Conservation (phyloP, 2,888 invertebrate genomes). For the Callyntrura guangdongensis region DNA sequence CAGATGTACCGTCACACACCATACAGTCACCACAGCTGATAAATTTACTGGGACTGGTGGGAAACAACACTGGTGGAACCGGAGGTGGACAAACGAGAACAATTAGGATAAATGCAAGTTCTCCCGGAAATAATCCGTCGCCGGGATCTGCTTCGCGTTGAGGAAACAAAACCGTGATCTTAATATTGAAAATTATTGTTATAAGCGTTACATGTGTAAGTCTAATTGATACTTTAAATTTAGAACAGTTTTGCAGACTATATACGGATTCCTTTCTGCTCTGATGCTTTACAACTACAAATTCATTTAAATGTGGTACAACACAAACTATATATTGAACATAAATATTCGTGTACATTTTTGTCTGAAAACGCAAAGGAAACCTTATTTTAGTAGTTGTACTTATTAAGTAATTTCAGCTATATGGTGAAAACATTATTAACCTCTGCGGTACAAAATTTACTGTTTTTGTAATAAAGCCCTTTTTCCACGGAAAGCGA, state of each 20-base stretch:
- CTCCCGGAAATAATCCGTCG: constrained; percentile 68
- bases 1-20: constrained; percentile 64
- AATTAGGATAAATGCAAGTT: constrained; percentile 79
- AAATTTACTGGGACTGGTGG: constrained; percentile 80
- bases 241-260: constrained; percentile 14
- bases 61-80: constrained; percentile 59
- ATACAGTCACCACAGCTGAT: constrained; percentile 80
- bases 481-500: no score
- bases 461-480: no score
- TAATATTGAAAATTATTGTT: constrained; percentile 6
- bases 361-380: background rate
- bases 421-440: no score
- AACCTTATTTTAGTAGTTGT: background rate
- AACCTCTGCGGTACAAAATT: no score
- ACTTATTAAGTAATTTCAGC: no score
- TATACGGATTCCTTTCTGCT: constrained; percentile 5
- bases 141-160: constrained; percentile 66
- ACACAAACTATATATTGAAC: constrained; percentile 39
- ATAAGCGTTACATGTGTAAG: background rate
- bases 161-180: constrained; percentile 38
- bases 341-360: constrained; percentile 46
- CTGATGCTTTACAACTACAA: constrained; percentile 21
- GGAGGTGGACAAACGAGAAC: constrained; percentile 74
- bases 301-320: constrained; percentile 35
- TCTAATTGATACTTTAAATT: background rate